Evolutionary conservation across 2,113 vertebrate species (phyloP), one percentile per base, ranked within the genome.

Genomic region (Montifringilla adamsi): DNA sequence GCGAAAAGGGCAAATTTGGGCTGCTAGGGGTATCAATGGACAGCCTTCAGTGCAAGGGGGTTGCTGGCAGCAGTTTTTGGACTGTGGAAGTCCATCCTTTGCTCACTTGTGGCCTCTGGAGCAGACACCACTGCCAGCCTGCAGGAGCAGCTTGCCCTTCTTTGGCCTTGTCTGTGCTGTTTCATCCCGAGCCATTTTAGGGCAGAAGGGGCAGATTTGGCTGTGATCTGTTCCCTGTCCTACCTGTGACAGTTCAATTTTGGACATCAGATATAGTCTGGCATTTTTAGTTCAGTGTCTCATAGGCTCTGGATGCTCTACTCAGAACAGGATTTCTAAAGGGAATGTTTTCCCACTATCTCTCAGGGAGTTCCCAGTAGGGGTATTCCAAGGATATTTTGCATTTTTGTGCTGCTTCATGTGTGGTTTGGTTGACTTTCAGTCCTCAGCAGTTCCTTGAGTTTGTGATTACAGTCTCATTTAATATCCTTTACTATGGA

Each of bases 401-500:
- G 72, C 73, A 84, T 90, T 92, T 92, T 89, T 87, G 9, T 43
- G 62, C 66, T 66, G 78, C 33, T 80, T 91, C 27, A 5, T 83
- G 30, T 82, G 78, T 91, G 27, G 3, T 89, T 94, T 84, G 37
- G 27, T 64, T 88, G 72, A 50, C 23, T 92, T 78, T 87, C 81
- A 76, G 53, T 49, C 47, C 60, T 63, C 37, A 47, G n/a, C n/a
- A 79, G 17, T 66, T 91, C 77, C 60, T 63, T 0, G 0, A 64
- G 74, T 76, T 90, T 90, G 49, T 86, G 79, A 56, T 52, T 80
- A 72, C 39, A 86, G 50, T 79, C 62, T 76, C 70, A 47, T 86
- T 84, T 88, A 72, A 74, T 37, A 94, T 55, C 72, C 64, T 95
- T 90, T 81, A 73, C 92, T 90, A 88, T 87, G 79, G 87, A 93